Base-by-base conservation (phyloP, 2,113 vertebrate species). In the Megaleporinus macrocephalus region DNA sequence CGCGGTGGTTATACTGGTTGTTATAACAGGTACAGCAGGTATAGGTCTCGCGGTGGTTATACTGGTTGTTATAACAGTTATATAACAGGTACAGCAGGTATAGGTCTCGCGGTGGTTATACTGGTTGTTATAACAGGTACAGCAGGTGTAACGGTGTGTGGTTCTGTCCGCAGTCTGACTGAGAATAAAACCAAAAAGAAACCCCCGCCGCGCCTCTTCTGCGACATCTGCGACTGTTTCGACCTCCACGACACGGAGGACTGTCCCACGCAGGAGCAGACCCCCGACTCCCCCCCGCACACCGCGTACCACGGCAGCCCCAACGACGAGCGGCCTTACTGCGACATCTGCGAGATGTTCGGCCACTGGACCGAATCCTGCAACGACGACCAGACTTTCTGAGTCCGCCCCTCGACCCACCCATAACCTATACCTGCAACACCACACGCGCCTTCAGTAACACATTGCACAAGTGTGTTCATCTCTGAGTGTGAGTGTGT, bases 211-310 rank as follows among this genome's bases (percentile, higher is more conserved):
- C 95, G 98, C 26, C 95, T 98, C 44, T 99, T 99, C 94, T 99
- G 98, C 9, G 98, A 99, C 90, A 99, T 99, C 84, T 99, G 98
- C 10, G 98, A 99, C 91, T 97, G 97, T 92, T 99, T 99, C 1
- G 98, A 99, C 61, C 95, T 96, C 59, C 98, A 99, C 0, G 98
- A 99, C 87, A 99, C 98, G 0, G 98, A 99, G 89, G 98, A 99
- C 88, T 99, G 98, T 79, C 98, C 98, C 1, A 98, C 96, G 0
- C 98, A 99, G 89, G 92, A 91, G 0, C 97, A 98, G 94, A 88
- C 93, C 83, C 92, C 94, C 0, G 97, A 98, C 75, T 96, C 97
- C 7, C 97, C 96, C 0, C 96, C 95, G 0, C 98, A 99, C 89
- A 98, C 95, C 0, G 91, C 96, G 0, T 95, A 99, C 88, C 98